These are phyloP conservation scores for Trinectes maculatus DNA, from an alignment of 2,113 vertebrate species.

Conservation along the genomic window DNA sequence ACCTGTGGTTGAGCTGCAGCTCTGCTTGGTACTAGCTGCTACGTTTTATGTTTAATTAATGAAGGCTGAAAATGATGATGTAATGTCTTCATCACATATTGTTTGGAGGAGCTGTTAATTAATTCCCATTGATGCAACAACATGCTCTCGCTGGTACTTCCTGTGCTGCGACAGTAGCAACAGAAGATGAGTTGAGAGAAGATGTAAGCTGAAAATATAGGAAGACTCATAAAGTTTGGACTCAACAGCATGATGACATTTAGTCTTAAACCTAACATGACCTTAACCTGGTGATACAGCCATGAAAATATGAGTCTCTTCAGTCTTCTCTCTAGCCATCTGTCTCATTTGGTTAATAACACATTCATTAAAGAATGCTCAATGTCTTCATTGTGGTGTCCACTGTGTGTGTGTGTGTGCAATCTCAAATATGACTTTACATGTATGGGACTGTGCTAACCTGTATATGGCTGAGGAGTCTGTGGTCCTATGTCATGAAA, in stretches of 20 bases:
- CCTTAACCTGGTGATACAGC: no score
- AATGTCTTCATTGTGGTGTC: conserved; percentile 2
- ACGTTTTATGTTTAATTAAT: neutral
- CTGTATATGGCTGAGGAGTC: conserved; percentile 84
- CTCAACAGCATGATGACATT: no score
- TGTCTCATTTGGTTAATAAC: no score
- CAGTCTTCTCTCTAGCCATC: no score
- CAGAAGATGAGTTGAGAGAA: no score
- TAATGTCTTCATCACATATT: neutral
- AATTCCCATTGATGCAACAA: neutral
- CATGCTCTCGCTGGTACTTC: neutral
- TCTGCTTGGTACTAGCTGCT: no score
- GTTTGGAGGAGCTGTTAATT: neutral
- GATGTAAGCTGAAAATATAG: no score
- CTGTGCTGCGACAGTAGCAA: neutral
- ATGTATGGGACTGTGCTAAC: conserved; percentile 52
- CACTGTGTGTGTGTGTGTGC: conserved; percentile 16
- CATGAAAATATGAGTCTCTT: no score
- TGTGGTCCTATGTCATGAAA: conserved; percentile 82
- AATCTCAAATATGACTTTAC: conserved; percentile 11
- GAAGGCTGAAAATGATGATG: neutral
- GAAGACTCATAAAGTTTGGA: no score
- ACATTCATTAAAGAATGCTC: no score
- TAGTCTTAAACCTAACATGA: no score
- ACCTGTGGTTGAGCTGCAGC: no score